Evolutionary conservation across 2,888 invertebrate species (phyloP), one percentile per base, ranked within the genome.

Genomic region (Zhengitettix transpicula): DNA sequence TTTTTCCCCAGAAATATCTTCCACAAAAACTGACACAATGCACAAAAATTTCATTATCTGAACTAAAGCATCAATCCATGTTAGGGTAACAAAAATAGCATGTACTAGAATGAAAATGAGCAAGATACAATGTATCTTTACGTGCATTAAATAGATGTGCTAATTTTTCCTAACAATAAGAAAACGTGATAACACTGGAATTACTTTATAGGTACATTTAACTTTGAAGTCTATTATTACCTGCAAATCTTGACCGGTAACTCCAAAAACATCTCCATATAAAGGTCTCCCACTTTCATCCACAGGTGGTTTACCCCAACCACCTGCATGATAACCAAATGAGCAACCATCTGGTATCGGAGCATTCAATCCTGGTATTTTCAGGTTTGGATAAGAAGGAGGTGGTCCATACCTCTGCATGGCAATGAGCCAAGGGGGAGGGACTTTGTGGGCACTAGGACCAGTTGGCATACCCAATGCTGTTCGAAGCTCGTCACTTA

Each of bases 231-330:
- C 55, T 40, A 40, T 17, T 74, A 78, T 79, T 67, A 85, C 85
- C 72, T 89, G 89, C 51, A 83, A 79, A 2, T 86, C 85, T 42
- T 78, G 79, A 54, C 81, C 78, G 63, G 83, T 84, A 14, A 91
- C 87, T 9, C 98, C 98, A 71, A 99, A 99, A 3, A 99, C 99
- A 74, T 99, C 99, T 1, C 99, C 99, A 71, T 99, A 99, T 1
- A 99, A 76, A 0, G 99, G 99, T 72, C 95, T 89, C 47, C 99
- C 99, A 63, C 86, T 87, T 74, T 98, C 98, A 74, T 99, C 99
- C 0, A 99, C 99, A 0, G 99, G 99, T 12, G 99, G 99, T 73
- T 99, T 99, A 62, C 99, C 98, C 98, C 98, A 99, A 40, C 98
- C 98, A 51, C 96, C 99, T 0, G 98, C 97, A 76, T 99, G 98